These are phyloP conservation scores for Cirrhinus molitorella DNA, from an alignment of 2,797 vertebrate genomes.

Conservation along the genomic window DNA sequence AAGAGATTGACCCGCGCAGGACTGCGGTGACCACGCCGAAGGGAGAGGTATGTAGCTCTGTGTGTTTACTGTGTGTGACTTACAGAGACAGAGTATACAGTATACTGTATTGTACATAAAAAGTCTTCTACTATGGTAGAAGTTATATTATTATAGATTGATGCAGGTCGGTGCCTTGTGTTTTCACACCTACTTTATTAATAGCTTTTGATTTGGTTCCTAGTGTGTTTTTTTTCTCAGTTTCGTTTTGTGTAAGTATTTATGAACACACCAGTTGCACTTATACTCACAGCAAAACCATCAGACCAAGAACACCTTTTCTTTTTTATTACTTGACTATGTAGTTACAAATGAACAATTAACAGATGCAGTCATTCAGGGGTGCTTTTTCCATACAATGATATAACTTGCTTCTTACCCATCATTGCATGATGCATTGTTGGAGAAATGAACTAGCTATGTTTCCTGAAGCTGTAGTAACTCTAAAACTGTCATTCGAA, in stretches of 20 bases:
- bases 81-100: background rate
- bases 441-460: background rate
- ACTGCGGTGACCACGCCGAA: slow-evolving; percentile 97
- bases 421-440: background rate
- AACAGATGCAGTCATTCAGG: background rate
- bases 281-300: background rate
- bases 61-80: background rate
- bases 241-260: background rate
- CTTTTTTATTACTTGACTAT: background rate
- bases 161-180: background rate
- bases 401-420: no score
- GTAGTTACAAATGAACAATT: background rate
- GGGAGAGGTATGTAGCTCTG: slow-evolving; percentile 87
- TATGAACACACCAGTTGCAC: background rate
- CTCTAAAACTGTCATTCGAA: no score
- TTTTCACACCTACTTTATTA: background rate
- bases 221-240: background rate
- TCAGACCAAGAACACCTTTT: background rate
- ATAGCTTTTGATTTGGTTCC: background rate
- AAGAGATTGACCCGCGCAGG: slow-evolving; percentile 94
- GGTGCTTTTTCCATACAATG: background rate
- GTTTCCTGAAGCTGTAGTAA: no score
- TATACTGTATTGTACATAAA: background rate
- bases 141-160: background rate
- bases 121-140: background rate